Conservation (phyloP, 2,888 invertebrate genomes). For the Fissipunctia ypsillon region DNA sequence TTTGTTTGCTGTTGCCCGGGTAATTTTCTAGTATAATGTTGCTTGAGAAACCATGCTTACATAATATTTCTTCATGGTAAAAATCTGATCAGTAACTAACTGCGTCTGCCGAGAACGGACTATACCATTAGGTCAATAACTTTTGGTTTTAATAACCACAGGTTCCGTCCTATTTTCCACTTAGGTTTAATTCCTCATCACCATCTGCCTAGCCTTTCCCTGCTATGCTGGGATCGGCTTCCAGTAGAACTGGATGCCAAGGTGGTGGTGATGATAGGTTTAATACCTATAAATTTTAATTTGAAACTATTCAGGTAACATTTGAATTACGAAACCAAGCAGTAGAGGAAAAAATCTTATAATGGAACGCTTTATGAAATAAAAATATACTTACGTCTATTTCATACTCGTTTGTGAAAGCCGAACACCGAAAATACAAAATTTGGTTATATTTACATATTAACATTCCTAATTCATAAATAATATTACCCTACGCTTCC, state of each 20-base stretch:
- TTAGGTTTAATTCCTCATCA: not conserved
- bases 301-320: not conserved
- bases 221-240: too few relatives aligned
- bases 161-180: not conserved
- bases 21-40: not conserved
- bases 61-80: not conserved
- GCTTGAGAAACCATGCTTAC: constrained; percentile 3
- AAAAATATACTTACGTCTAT: not conserved
- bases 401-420: not conserved
- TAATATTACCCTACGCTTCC: constrained; percentile 21
- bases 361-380: not conserved
- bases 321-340: not conserved
- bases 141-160: not conserved
- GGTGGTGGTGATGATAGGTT: too few relatives aligned
- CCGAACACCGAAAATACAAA: not conserved
- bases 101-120: not conserved
- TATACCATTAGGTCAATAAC: not conserved
- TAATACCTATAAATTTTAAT: not conserved
- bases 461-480: constrained; percentile 28
- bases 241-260: too few relatives aligned
- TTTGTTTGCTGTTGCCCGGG: constrained; percentile 1
- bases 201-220: too few relatives aligned
- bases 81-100: not conserved
- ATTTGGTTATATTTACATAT: too few relatives aligned
- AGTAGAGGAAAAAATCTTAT: not conserved